Evolutionary conservation across 64 coral and sea anemone species (phyloP).

Genomic region (Astreopora myriophthalma): DNA sequence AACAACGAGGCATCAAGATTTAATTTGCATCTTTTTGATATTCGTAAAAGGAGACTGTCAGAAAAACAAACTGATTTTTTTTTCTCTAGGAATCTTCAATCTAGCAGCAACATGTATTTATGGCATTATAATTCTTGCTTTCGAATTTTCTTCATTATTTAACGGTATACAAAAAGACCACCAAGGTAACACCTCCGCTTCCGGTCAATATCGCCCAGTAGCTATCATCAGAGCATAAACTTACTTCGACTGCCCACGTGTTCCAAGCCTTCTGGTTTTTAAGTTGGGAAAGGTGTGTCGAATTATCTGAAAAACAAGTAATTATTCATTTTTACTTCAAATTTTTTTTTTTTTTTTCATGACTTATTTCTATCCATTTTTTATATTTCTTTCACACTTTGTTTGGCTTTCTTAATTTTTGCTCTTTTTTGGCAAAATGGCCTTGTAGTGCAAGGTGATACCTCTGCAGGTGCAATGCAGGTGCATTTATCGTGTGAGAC

Average conservation of each 20-base stretch:
- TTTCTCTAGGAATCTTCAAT: not conserved
- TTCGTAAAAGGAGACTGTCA: not conserved
- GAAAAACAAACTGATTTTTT: not conserved
- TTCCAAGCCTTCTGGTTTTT: slow-evolving; percentile 94
- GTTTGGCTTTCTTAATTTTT: not conserved
- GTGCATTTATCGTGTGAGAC: not conserved
- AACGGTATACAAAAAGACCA: not conserved
- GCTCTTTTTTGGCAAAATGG: not conserved
- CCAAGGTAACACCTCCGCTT: not conserved
- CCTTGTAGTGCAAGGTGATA: not conserved
- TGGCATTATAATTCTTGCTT: not conserved
- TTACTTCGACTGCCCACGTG: slow-evolving; percentile 98
- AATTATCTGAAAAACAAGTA: slow-evolving; percentile 78
- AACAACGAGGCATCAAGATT: not conserved
- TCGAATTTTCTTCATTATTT: not conserved
- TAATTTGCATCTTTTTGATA: not conserved
- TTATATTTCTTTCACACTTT: not conserved
- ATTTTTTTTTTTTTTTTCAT: not conserved
- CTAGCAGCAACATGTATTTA: not conserved
- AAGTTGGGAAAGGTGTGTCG: slow-evolving; percentile 97
- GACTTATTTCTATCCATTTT: not conserved
- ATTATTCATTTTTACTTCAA: not conserved
- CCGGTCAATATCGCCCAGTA: not conserved
- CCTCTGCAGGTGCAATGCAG: not conserved
- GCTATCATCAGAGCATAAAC: not conserved